Evolutionary conservation across 2,888 invertebrate genomes (phyloP), one percentile per base, ranked within the genome.

Genomic region (Ditylenchus weischeri): DNA sequence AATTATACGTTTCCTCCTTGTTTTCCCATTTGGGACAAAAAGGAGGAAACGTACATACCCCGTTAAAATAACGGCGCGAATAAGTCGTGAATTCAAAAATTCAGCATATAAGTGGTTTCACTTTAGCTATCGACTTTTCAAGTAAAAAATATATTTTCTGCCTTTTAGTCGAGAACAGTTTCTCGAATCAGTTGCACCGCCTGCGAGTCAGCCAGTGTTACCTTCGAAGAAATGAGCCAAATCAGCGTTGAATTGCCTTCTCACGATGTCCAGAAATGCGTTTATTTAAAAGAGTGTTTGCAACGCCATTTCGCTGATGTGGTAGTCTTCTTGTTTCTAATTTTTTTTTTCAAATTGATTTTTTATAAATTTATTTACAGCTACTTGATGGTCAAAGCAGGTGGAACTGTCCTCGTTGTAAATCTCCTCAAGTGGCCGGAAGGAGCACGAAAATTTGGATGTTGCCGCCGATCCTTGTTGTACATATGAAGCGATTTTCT

Each of bases 331-430:
- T 29, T 29, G 29, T 29, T 29, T 2, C 6, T n/a, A 50, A 50
- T 4, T 50, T 50, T 5, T 21, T 50, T 50, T 50, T 6, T 6
- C 21, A 19, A 50, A 1, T 50, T n/a, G 2, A 21, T 6, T 6
- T 50, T 50, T 6, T 6, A n/a, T n/a, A n/a, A n/a, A n/a, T n/a
- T n/a, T n/a, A n/a, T 59, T 59, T 38, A 35, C n/a, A 62, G 62
- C 29, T 38, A 48, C 48, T 62, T 11, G 62, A 62, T 48, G 62
- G 62, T 18, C 59, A 36, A 48, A 62, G 62, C 49, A 19, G 43
- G 15, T 81, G 81, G 81, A 76, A 80, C 38, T 81, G 81, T 70
- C 79, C 79, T 0, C 62, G 60, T 15, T 81, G 81, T 65, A 75
- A 73, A 65, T 29, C 38, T n/a, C 70, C 72, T 11, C 73, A 71